Evolutionary conservation across 2,797 vertebrate species (phyloP).

Genomic region (Sphenodon punctatus): DNA sequence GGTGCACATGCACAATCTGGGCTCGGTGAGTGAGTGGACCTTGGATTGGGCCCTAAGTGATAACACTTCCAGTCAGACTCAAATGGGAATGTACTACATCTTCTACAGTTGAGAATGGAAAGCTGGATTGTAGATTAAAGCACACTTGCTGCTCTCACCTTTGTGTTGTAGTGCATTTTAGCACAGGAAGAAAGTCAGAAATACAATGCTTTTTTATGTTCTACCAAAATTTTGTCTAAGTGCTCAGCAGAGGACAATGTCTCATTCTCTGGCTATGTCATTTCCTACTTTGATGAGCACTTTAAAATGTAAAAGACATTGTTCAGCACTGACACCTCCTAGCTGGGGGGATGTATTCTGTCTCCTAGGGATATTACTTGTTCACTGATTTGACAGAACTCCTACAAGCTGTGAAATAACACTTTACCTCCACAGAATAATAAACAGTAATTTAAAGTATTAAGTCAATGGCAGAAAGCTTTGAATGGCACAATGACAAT

Average conservation of each 20-base stretch:
- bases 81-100: not conserved
- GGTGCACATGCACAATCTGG: too few relatives aligned
- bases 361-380: slow-evolving; percentile 64
- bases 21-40: too few relatives aligned
- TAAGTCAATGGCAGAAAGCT: slow-evolving; percentile 40
- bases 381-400: slow-evolving; percentile 65
- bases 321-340: slow-evolving; percentile 61
- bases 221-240: slow-evolving; percentile 8
- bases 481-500: slow-evolving; percentile 1
- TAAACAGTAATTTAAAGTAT: slow-evolving; percentile 73
- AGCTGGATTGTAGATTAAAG: not conserved
- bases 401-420: slow-evolving; percentile 62
- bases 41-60: too few relatives aligned
- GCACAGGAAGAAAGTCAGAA: slow-evolving; percentile 23
- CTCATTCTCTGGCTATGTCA: slow-evolving; percentile 50
- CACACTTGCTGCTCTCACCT: not conserved
- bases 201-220: slow-evolving; percentile 24
- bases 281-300: slow-evolving; percentile 55
- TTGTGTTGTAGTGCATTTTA: not conserved
- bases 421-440: slow-evolving; percentile 69
- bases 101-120: not conserved
- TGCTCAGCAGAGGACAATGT: slow-evolving; percentile 46
- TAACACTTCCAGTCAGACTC: not conserved
- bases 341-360: slow-evolving; percentile 58
- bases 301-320: slow-evolving; percentile 69